Evolutionary conservation across 2,888 invertebrate genomes (phyloP), one percentile per base, ranked within the genome.

Genomic region (Nebria salina): DNA sequence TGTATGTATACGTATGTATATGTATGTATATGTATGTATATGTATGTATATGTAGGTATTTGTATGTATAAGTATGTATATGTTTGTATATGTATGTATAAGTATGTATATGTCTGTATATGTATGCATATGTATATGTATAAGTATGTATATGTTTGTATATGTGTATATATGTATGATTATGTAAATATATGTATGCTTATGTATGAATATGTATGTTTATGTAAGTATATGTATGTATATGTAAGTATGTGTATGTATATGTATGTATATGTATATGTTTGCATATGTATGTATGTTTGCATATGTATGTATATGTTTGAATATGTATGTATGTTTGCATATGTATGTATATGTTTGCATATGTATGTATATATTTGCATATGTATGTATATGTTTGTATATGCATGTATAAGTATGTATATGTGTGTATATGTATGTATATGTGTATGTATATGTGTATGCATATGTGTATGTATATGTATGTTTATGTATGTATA

Each of bases 261-360:
- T 65, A 20, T 76, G 9, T 76, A 72, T 41, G 11, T 20, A 11
- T 76, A 15, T 68, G 34, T 64, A 11, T 76, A 5, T 25, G 1
- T 34, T n/a, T n/a, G n/a, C n/a, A 65, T 68, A 76, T 68, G 72
- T 25, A 25, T 65, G 7, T 72, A 6, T 43, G 15, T 26, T 7
- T 54, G 64, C 64, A 7, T 89, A 86, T 77, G 90, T 89, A 89
- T 90, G 82, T 76, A 84, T 65, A 11, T 73, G 54, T 25, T 1
- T 54, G 11, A 1, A 54, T 75, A 54, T 54, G 6, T 66, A 13
- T 66, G 25, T 66, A 13, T 66, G n/a, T n/a, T n/a, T n/a, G n/a
- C n/a, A 13, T 66, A 0, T 66, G 11, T 66, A 66, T 66, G 11
- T 66, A 13, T 66, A 13, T 1, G 25, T 66, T 0, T 66, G 25